These are phyloP conservation scores for Epizoanthus ramosus DNA, from an alignment of 92 coral and sea anemone species.

Conservation along the genomic window DNA sequence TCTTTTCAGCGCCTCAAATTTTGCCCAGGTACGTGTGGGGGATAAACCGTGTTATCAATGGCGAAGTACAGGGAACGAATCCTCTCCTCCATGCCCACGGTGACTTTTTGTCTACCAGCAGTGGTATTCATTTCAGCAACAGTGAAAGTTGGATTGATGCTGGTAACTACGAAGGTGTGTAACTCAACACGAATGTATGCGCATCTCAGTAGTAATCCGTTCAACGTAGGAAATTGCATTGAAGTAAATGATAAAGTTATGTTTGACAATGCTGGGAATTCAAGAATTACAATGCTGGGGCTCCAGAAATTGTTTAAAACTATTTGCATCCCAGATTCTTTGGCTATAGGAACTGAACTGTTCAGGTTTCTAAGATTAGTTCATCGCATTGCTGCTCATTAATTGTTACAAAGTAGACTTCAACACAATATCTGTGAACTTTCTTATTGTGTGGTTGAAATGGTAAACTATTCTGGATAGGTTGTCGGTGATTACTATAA, in stretches of 20 bases:
- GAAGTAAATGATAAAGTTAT: background rate
- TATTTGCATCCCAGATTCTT: no score
- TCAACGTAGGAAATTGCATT: background rate
- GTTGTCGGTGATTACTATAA: no score
- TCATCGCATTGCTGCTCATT: no score
- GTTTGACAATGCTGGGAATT: no score
- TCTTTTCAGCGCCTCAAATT: constrained; percentile 73
- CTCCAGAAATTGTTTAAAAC: no score
- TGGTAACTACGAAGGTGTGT: constrained; percentile 87
- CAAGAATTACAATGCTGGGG: no score
- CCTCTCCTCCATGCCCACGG: constrained; percentile 88
- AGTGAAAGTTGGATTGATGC: constrained; percentile 95
- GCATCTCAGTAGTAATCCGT: background rate
- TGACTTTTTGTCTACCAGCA: constrained; percentile 69
- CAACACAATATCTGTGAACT: no score
- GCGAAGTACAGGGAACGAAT: constrained; percentile 70
- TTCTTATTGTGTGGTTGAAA: no score
- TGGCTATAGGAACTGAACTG: no score
- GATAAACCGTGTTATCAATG: constrained; percentile 79
- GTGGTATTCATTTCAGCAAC: constrained; percentile 80
- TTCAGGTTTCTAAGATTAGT: no score
- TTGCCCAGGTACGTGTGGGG: constrained; percentile 90
- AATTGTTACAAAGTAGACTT: no score
- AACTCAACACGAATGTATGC: background rate
- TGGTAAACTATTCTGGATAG: no score